Evolutionary conservation across 2,888 invertebrate genomes (phyloP), one percentile per base, ranked within the genome.

Genomic region (Tortricodes alternella): DNA sequence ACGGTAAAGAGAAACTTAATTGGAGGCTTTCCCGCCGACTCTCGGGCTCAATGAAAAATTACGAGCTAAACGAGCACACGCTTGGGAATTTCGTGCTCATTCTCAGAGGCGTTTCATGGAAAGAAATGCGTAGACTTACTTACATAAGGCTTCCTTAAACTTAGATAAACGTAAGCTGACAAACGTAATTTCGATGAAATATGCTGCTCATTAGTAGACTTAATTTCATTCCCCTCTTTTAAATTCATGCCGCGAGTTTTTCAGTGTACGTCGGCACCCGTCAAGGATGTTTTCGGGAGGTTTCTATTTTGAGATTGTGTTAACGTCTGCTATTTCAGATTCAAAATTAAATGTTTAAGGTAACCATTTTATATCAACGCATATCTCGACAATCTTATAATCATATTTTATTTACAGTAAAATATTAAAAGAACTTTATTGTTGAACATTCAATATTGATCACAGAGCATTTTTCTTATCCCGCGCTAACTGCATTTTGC

Each of bases 1-100:
- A 83, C 83, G 82, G 84, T 83, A 89, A 89, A 89, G 89, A 88
- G 90, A 89, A 89, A 89, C 89, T 89, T 89, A 90, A 90, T 90
- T 90, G 90, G 85, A 83, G 89, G 89, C 85, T 83, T 87, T 85
- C 75, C 78, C 76, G 77, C 78, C 84, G 83, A 85, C 83, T 85
- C 86, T 83, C 83, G 74, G 84, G 78, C 88, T 87, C 90, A 90
- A 89, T 90, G 89, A 90, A 89, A 90, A 89, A 90, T 90, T 89
- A 90, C 87, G 87, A 87, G 86, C 79, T 81, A 89, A 89, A 88
- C 84, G 89, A 86, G 87, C 83, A 81, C 83, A 86, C 88, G 84
- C 87, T 73, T 62, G 87, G 85, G 86, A 88, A 89, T 89, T 85
- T 79, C 71, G 71, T 71, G 74, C 80, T 80, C 84, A 81, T 85